Evolutionary conservation across 2,797 vertebrate species (phyloP).

Genomic region (Phataginus tetradactyla): DNA sequence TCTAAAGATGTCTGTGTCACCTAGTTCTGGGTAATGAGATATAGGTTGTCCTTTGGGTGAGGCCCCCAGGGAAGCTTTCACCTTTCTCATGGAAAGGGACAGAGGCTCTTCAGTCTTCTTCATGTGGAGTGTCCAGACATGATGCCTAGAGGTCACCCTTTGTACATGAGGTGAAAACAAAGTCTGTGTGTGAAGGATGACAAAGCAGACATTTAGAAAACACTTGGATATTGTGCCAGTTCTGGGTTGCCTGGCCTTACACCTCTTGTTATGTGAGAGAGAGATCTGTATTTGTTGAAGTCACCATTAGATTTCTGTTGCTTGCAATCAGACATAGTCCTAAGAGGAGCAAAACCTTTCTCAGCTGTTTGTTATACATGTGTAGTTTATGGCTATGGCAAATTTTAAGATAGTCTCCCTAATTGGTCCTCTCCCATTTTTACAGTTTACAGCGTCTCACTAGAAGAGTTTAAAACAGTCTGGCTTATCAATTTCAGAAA

Average conservation of each 20-base stretch:
- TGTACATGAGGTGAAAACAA: not conserved
- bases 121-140: not conserved
- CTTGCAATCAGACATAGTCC: not conserved
- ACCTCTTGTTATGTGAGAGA: not conserved
- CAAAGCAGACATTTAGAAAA: not conserved
- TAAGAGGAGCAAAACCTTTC: not conserved
- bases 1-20: not conserved
- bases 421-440: not conserved
- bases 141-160: not conserved
- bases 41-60: not conserved
- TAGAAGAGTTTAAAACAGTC: not conserved
- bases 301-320: not conserved
- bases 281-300: not conserved
- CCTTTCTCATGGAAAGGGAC: not conserved
- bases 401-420: not conserved
- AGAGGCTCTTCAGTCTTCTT: not conserved
- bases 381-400: not conserved
- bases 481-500: not conserved
- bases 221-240: not conserved
- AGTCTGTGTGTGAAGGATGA: not conserved
- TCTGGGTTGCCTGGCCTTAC: not conserved
- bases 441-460: not conserved
- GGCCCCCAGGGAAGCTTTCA: not conserved
- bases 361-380: not conserved
- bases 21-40: not conserved